Evolutionary conservation across 2,888 invertebrate genomes (phyloP), one percentile per base, ranked within the genome.

Genomic region (Ectemnius continuus): DNA sequence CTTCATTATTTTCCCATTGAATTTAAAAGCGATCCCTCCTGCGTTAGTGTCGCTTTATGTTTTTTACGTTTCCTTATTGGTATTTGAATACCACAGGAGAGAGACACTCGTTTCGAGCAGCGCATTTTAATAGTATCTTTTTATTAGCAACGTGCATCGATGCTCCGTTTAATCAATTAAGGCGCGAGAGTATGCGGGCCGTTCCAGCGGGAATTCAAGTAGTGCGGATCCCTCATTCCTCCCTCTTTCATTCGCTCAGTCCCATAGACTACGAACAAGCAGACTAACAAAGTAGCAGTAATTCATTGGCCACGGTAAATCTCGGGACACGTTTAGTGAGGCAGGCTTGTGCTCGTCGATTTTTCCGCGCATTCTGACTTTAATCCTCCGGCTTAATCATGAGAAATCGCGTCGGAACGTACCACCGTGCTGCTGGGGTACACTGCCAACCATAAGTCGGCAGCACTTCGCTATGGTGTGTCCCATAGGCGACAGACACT

Each of bases 351-450:
- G 36, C 36, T 36, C 36, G 36, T 84, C 79, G 79, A 72, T 83
- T 84, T 86, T 85, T 80, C 80, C 78, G 75, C 81, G 78, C 8
- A 36, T 80, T 48, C 70, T 75, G 70, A 66, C 73, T 11, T 80
- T 86, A 85, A 87, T 88, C 86, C 78, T 58, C 59, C 65, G 76
- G 67, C 70, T 82, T 85, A 84, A 86, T 87, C 86, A 84, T 85
- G 88, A 89, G 84, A 88, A 89, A 88, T 87, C 83, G 80, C 80
- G 79, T 58, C 76, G 76, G n/a, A 26, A 46, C 46, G 48, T 70
- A 81, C 78, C 78, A 74, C 73, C 64, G 8, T 36, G 36, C 8
- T 36, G 36, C 36, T 36, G 2, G 36, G 36, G 36, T 36, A 36
- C 36, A 36, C 36, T 36, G 36, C 36, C 36, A 36, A 36, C 36